Base-by-base conservation (phyloP, 2,797 vertebrate species). In the Epinephelus malabaricus region DNA sequence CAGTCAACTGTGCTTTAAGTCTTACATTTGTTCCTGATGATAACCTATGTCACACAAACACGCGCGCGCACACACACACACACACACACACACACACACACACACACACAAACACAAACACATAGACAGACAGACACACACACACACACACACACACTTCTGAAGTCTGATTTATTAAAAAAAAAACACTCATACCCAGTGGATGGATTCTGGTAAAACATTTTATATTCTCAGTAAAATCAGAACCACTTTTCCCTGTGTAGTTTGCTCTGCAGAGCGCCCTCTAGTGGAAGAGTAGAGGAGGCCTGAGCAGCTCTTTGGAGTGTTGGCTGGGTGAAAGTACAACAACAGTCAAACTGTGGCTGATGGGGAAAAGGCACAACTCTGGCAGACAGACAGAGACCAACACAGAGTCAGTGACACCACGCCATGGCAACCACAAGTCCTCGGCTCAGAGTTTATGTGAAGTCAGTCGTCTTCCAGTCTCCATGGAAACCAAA, bases 151-250 rank as follows among this genome's bases (percentile, higher is more conserved):
- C 55, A 53, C 34, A 65, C 15, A 56, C 4, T 46, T 47, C 6
- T 38, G 6, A 69, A 23, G 13, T 40, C 9, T 45, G 9, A 62
- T 34, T 2, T 58, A 25, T 23, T 64, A 54, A 70, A 60, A 18
- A 18, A 74, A 69, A 90, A 81, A 89, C 62, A 86, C 76, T 12
- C 30, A 50, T 67, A 79, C 71, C 38, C 83, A 23, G 14, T 54
- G 23, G 47, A 69, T 88, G 79, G 78, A 88, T 89, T 93, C 86
- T 90, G 85, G 84, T 87, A 87, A 88, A 94, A 90, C 84, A 79
- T 91, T 94, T 94, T 94, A 92, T 94, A 92, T 92, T 86, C 75
- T 91, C 86, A 91, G 78, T 88, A 89, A 94, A 94, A 88, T 91
- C 91, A 92, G 78, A 90, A 83, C 78, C 88, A 90, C 73, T 65